Evolutionary conservation across 2,888 invertebrate species (phyloP).

Genomic region (Heliconius ismenius): DNA sequence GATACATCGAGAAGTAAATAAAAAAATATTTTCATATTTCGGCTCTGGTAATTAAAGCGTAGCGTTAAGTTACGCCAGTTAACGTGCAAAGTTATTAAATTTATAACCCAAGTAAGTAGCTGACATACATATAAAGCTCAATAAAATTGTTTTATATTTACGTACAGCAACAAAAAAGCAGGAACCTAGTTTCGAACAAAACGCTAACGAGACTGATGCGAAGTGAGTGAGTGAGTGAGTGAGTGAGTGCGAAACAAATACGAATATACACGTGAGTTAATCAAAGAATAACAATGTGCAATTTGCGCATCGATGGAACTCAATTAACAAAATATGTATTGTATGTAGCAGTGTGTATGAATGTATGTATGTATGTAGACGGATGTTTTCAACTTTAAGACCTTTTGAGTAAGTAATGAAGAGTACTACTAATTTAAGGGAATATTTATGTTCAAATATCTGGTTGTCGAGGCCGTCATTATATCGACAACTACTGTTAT

Average conservation of each 20-base stretch:
- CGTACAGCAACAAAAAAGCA: not conserved
- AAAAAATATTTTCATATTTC: not conserved
- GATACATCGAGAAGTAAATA: not conserved
- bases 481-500: no score
- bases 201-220: slow-evolving; percentile 15
- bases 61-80: not conserved
- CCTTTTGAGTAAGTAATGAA: not conserved
- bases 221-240: not conserved
- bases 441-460: no score
- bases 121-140: not conserved
- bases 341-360: not conserved
- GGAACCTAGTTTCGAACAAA: not conserved
- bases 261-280: slow-evolving; percentile 6
- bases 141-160: not conserved
- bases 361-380: not conserved
- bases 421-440: no score
- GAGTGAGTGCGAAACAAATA: slow-evolving; percentile 9
- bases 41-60: not conserved
- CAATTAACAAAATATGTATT: slow-evolving; percentile 30
- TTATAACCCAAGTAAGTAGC: not conserved
- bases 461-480: no score
- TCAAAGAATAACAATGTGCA: slow-evolving; percentile 23
- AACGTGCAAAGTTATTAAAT: not conserved
- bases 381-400: not conserved
- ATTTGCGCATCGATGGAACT: slow-evolving; percentile 23